phyloP scores from a whole-genome alignment of 2,888 invertebrate genomes.

The Kryphioiulus occultus region DNA sequence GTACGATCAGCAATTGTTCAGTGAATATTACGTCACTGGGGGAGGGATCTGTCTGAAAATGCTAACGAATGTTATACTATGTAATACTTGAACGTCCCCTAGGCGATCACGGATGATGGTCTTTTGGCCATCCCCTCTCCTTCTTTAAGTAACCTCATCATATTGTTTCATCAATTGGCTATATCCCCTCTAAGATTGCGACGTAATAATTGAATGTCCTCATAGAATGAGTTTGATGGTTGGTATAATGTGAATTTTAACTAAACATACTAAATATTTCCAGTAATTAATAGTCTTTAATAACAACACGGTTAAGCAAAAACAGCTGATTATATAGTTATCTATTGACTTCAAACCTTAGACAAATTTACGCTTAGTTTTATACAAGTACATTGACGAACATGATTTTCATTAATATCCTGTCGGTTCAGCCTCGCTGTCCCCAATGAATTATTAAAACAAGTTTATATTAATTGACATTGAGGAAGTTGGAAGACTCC shows the following conservation, averaged over 20 bases:
- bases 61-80: too few relatives aligned
- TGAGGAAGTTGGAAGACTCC: not conserved
- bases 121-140: too few relatives aligned
- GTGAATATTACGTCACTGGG: too few relatives aligned
- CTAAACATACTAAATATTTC: not conserved
- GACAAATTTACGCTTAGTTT: not conserved
- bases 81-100: too few relatives aligned
- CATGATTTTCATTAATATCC: slow-evolving; percentile 1
- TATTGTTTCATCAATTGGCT: too few relatives aligned
- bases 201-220: too few relatives aligned
- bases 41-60: too few relatives aligned
- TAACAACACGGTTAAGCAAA: slow-evolving; percentile 18
- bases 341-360: not conserved
- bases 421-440: not conserved
- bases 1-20: too few relatives aligned
- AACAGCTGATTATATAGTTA: not conserved
- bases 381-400: slow-evolving; percentile 9
- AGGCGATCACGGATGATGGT: too few relatives aligned
- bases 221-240: not conserved
- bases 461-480: not conserved
- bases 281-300: slow-evolving; percentile 29
- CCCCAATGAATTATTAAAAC: not conserved
- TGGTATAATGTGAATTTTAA: not conserved
- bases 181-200: too few relatives aligned
- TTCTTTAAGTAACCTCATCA: too few relatives aligned